Percentiles rank a stretch among this genome's conserved stretches.
Conservation (phyloP, 1,140 invertebrate species). For the Heliconius eleuchia region DNA sequence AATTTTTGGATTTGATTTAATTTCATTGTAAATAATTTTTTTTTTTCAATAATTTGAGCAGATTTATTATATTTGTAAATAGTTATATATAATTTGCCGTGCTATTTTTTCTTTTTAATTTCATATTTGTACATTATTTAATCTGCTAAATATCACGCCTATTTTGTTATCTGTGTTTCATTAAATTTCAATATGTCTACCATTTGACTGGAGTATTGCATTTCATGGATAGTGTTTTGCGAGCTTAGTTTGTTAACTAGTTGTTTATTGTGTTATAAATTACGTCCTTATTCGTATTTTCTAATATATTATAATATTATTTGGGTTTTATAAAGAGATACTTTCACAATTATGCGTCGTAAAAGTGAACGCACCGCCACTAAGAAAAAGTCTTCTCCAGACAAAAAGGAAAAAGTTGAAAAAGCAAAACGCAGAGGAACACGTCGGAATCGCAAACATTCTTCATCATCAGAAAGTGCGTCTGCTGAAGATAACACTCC, state of each 20-base stretch:
- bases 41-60: too few relatives aligned
- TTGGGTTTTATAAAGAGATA: not conserved
- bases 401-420: constrained; percentile 70
- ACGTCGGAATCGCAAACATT: constrained; percentile 64
- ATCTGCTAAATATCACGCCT: not conserved
- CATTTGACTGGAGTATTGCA: constrained; percentile 23
- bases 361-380: constrained; percentile 68
- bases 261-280: not conserved
- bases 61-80: too few relatives aligned
- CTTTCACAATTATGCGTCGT: constrained; percentile 64
- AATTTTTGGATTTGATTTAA: too few relatives aligned
- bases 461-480: constrained; percentile 69
- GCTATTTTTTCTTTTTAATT: not conserved
- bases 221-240: not conserved
- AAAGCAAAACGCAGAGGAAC: constrained; percentile 64
- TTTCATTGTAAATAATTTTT: too few relatives aligned
- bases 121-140: not conserved
- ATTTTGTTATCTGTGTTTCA: constrained; percentile 1
- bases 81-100: not conserved
- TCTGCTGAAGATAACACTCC: constrained; percentile 59
- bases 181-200: constrained; percentile 27
- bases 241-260: not conserved
- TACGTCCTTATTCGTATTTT: not conserved
- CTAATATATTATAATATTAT: not conserved
- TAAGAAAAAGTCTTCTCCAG: constrained; percentile 71